Conservation (phyloP, 2,888 invertebrate genomes). For the Heliothis peltigera region DNA sequence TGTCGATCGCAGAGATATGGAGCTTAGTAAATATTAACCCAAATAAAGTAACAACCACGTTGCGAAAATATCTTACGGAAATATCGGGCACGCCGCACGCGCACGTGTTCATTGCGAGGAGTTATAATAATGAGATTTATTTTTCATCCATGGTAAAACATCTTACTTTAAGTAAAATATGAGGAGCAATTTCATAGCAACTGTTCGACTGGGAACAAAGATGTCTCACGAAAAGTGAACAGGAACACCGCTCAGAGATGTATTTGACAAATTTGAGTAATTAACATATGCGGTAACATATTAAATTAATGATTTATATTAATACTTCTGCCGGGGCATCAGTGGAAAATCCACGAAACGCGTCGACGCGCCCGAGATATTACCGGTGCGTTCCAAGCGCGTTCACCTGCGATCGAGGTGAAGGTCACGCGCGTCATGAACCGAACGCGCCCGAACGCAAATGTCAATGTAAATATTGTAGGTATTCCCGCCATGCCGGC, state of each 20-base stretch:
- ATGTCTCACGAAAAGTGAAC: slow-evolving; percentile 8
- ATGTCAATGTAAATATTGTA: slow-evolving; percentile 80
- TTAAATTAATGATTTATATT: slow-evolving; percentile 40
- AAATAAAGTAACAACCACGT: slow-evolving; percentile 24
- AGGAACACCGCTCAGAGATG: not conserved
- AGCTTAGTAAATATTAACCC: slow-evolving; percentile 39
- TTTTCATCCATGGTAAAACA: not conserved
- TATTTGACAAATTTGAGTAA: slow-evolving; percentile 41
- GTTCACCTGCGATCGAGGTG: slow-evolving; percentile 87
- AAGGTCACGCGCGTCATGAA: slow-evolving; percentile 83
- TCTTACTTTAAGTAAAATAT: no score
- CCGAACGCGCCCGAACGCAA: slow-evolving; percentile 75
- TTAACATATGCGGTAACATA: slow-evolving; percentile 16
- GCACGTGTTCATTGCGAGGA: slow-evolving; percentile 23
- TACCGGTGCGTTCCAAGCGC: slow-evolving; percentile 73
- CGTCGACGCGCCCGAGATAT: slow-evolving; percentile 60
- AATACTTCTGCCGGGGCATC: slow-evolving; percentile 31
- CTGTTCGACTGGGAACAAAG: not conserved
- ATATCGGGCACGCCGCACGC: slow-evolving; percentile 1
- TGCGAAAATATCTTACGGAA: slow-evolving; percentile 11
- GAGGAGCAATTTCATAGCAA: not conserved
- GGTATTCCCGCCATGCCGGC: slow-evolving; percentile 79
- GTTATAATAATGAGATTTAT: not conserved
- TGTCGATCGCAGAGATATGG: slow-evolving; percentile 32
- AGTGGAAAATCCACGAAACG: slow-evolving; percentile 54